Percentiles rank a stretch among this genome's conserved stretches.
These are phyloP conservation scores for Hybognathus amarus DNA, from an alignment of 2,797 vertebrate species.

Conservation along the genomic window DNA sequence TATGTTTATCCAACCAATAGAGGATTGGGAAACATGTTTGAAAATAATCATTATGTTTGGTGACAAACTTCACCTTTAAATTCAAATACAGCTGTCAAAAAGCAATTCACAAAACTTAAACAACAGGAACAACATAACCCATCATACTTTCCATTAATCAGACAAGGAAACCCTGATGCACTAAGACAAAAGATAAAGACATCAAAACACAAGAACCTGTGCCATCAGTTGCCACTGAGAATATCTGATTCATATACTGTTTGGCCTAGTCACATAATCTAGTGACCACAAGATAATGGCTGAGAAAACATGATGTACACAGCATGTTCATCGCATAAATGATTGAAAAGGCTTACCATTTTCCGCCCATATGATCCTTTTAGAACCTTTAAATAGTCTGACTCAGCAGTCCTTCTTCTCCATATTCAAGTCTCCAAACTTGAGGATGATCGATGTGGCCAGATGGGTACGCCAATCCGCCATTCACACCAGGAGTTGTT, in stretches of 20 bases:
- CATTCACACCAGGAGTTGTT: constrained; percentile 83
- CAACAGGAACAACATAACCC: background rate
- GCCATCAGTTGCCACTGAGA: background rate
- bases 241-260: background rate
- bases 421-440: constrained; percentile 83
- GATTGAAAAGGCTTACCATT: constrained; percentile 70
- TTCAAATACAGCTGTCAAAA: background rate
- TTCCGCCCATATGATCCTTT: constrained; percentile 62
- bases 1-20: background rate
- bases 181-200: background rate
- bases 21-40: background rate
- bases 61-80: background rate
- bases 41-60: background rate
- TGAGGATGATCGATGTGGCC: constrained; percentile 80
- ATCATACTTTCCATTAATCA: background rate
- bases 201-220: background rate
- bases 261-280: background rate
- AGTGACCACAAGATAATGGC: background rate
- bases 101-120: background rate
- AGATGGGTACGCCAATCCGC: constrained; percentile 75
- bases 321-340: background rate
- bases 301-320: background rate
- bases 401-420: constrained; percentile 80
- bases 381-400: constrained; percentile 80
- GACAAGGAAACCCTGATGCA: background rate